Percentiles rank a stretch among this genome's conserved stretches.
Conservation (phyloP, 2,797 vertebrate species). For the Aphelocoma californica region DNA sequence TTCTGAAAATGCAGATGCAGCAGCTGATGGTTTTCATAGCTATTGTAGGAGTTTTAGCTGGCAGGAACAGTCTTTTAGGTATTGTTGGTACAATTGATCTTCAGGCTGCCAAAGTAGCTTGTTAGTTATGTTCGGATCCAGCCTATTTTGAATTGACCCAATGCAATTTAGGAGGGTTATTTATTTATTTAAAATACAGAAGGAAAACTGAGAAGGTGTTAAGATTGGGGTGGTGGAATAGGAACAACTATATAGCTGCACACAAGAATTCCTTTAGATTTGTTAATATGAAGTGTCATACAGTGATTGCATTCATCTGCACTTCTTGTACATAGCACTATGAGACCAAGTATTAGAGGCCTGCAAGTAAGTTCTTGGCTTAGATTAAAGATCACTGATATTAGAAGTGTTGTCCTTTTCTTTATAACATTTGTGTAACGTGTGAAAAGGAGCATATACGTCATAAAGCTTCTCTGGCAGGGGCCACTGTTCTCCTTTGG, state of each 20-base stretch:
- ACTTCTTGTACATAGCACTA: not conserved
- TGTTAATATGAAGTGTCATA: not conserved
- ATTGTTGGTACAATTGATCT: not conserved
- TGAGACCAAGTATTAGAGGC: not conserved
- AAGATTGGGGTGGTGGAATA: not conserved
- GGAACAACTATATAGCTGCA: not conserved
- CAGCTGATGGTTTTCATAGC: not conserved
- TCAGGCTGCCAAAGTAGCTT: not conserved
- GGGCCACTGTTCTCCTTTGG: not conserved
- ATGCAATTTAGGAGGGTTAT: not conserved
- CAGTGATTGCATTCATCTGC: not conserved
- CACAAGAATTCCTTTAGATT: not conserved
- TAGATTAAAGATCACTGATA: not conserved
- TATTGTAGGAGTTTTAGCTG: not conserved
- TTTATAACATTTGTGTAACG: fast-evolving
- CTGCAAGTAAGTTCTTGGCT: not conserved
- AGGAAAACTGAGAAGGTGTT: not conserved
- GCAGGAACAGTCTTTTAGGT: not conserved
- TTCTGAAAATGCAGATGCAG: not conserved
- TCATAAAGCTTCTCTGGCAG: not conserved
- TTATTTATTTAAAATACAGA: not conserved
- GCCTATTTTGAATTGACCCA: not conserved
- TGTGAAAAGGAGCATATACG: not conserved
- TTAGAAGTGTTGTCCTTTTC: not conserved
- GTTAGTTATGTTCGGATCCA: not conserved